These are phyloP conservation scores for Auanema freiburgensis DNA, from an alignment of 2,888 invertebrate genomes.

Conservation along the genomic window DNA sequence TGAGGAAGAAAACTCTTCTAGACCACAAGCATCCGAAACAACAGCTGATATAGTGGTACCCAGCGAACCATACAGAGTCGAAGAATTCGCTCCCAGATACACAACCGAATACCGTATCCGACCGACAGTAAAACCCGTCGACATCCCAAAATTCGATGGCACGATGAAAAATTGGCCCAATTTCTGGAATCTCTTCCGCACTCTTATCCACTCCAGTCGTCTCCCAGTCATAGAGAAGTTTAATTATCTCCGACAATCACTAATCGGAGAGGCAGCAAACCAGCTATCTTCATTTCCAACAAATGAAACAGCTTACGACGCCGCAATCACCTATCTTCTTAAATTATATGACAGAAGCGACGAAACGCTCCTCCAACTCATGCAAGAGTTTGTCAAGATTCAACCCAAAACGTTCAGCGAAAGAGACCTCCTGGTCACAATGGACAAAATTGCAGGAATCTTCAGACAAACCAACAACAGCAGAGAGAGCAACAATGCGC, in stretches of 20 bases:
- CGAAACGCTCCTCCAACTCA: neutral
- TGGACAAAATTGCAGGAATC: too few relatives aligned
- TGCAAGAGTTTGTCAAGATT: neutral
- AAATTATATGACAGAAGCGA: neutral
- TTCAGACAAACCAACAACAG: too few relatives aligned
- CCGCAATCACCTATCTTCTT: neutral
- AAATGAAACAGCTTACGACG: neutral
- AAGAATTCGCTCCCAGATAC: too few relatives aligned
- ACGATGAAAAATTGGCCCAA: neutral
- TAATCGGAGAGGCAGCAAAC: neutral
- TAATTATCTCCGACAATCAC: neutral
- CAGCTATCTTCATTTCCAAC: neutral
- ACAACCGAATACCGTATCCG: too few relatives aligned
- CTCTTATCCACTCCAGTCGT: neutral
- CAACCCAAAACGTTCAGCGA: neutral
- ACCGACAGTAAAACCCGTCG: too few relatives aligned
- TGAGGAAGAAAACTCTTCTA: too few relatives aligned
- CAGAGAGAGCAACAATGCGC: too few relatives aligned
- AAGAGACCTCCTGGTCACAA: neutral
- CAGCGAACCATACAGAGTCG: too few relatives aligned
- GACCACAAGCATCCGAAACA: too few relatives aligned
- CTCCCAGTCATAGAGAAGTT: constrained; percentile 1
- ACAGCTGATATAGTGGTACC: too few relatives aligned
- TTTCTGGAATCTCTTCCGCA: constrained; percentile 3
- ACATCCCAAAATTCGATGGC: neutral